phyloP scores from a whole-genome alignment of 2,888 invertebrate species.

The Plagodis dolabraria region DNA sequence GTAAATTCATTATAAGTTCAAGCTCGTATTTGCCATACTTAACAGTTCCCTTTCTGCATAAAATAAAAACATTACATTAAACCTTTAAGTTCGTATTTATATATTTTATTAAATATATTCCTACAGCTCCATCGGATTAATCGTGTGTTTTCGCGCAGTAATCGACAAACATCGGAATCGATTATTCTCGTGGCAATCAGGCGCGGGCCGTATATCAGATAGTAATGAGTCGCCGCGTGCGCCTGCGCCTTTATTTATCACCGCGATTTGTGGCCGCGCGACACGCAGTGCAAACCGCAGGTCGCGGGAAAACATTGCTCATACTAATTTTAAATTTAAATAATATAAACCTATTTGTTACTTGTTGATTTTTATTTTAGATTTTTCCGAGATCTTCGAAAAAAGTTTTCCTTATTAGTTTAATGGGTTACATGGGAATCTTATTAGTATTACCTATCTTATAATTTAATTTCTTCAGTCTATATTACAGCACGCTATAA shows the following conservation, averaged over 20 bases:
- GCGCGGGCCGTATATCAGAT: slow-evolving; percentile 61
- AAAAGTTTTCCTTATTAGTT: no score
- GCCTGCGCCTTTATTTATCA: slow-evolving; percentile 69
- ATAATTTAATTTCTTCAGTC: no score
- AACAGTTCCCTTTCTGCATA: no score
- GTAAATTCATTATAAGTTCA: no score
- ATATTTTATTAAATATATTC: slow-evolving; percentile 5
- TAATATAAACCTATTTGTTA: background rate
- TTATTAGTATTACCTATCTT: no score
- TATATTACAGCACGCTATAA: no score
- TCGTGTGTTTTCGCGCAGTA: slow-evolving; percentile 30
- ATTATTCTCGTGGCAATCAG: slow-evolving; percentile 54
- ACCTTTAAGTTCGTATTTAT: no score
- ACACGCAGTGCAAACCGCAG: slow-evolving; percentile 53
- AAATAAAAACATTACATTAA: no score
- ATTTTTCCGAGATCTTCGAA: background rate
- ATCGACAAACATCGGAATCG: slow-evolving; percentile 41
- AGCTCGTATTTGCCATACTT: no score
- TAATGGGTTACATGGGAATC: no score
- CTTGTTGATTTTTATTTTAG: background rate
- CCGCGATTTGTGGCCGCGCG: slow-evolving; percentile 70
- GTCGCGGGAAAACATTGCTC: slow-evolving; percentile 32
- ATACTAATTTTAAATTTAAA: slow-evolving; percentile 13
- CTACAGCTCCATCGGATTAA: slow-evolving; percentile 17
- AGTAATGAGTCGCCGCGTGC: slow-evolving; percentile 78